Conservation (phyloP, 2,113 vertebrate genomes). For the Poecilia latipinna region DNA sequence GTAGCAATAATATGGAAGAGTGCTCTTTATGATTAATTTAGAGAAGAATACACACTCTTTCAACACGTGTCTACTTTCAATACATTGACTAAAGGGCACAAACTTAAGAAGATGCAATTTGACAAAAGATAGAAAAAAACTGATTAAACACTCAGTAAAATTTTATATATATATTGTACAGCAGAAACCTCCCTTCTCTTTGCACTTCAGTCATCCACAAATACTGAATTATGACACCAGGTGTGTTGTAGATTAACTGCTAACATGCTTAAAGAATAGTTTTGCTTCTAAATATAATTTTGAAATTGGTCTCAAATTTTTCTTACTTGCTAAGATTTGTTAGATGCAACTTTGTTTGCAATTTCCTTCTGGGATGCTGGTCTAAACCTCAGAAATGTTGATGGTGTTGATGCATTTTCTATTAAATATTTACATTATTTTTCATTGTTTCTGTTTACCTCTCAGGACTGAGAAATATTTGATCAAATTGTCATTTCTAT, state of each 20-base stretch:
- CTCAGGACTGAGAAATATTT: background rate
- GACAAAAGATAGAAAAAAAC: no score
- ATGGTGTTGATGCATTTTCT: background rate
- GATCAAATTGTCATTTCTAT: background rate
- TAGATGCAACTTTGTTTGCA: background rate
- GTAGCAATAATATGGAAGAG: constrained; percentile 16
- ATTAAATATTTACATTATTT: background rate
- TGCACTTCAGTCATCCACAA: background rate
- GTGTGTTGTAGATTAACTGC: no score
- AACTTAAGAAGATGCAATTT: no score
- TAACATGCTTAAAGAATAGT: background rate
- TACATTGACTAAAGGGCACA: background rate
- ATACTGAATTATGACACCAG: background rate
- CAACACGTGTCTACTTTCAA: background rate
- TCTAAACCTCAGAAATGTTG: background rate
- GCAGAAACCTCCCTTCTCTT: background rate
- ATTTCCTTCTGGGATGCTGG: background rate
- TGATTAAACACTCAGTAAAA: no score
- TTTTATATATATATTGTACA: no score
- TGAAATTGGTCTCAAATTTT: background rate
- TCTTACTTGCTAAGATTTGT: background rate
- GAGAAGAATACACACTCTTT: constrained; percentile 7
- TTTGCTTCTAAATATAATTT: background rate
- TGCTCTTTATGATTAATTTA: constrained; percentile 10
- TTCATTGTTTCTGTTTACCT: background rate